Evolutionary conservation across 2,113 vertebrate species (phyloP), one percentile per base, ranked within the genome.

Genomic region (Oxyruncus cristatus): DNA sequence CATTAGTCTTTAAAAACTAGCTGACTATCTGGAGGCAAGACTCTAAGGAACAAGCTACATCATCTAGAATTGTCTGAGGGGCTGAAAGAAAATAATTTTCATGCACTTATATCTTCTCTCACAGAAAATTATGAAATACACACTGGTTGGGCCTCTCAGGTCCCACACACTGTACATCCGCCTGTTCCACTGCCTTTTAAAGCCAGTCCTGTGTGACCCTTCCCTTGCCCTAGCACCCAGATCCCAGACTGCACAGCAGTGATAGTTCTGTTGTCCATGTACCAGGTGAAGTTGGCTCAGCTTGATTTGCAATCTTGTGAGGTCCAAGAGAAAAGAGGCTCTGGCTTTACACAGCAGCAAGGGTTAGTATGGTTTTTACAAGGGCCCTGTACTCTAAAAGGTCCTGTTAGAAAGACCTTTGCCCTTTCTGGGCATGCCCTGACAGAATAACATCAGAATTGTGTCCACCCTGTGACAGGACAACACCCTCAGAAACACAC

Each of bases 351-450:
- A 75, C 0, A 24, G 41, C 49, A 80, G n/a, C 19, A 63, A 70
- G 35, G 49, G 2, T 11, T 70, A 39, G 22, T 17, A 56, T 5
- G 26, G 1, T 9, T 88, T 59, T 68, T 15, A 79, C 39, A 1
- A 58, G 37, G 13, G 49, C 22, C 3, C 22, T 32, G 33, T 19
- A 16, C 16, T 58, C 59, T 49, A 1, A 0, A 0, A 18, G 61
- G 14, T 52, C n/a, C 41, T 84, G 19, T n/a, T 17, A 14, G 39
- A 83, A 92, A 66, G 26, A 35, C 6, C 16, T 24, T 0, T 42
- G 32, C 5, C 49, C 41, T n/a, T 22, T 47, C 52, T 30, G 35
- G 39, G 23, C 47, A 52, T 27, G 21, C 11, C 12, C 8, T 41
- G 85, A 27, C 50, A 85, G 14, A 78, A 1, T 8, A 85, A 49